Percentiles rank a stretch among this genome's conserved stretches.
Conservation (phyloP, 2,113 vertebrate species). For the Labeo catla region DNA sequence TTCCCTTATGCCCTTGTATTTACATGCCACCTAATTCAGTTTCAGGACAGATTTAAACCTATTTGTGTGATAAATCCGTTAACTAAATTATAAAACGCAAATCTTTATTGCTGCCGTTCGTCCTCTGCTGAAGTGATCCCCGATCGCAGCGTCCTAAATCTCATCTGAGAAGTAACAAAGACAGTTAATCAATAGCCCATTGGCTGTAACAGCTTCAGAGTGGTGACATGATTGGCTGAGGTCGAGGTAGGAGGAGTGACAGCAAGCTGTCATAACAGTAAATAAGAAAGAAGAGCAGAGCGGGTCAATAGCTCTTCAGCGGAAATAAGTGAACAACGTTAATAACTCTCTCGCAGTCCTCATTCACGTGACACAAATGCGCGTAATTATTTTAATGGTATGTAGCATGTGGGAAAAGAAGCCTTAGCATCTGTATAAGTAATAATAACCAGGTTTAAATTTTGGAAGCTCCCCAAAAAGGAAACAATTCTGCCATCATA, state of each 20-base stretch:
- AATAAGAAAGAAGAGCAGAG: conserved; percentile 45
- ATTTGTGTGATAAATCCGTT: conserved; percentile 41
- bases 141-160: conserved; percentile 38
- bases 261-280: conserved; percentile 52
- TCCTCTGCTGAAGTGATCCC: conserved; percentile 30
- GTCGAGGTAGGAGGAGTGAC: conserved; percentile 42
- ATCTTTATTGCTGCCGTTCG: conserved; percentile 42
- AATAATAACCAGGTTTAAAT: not conserved
- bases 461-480: not conserved
- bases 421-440: not conserved
- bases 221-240: conserved; percentile 50
- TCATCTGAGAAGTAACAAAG: conserved; percentile 55
- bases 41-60: conserved; percentile 12
- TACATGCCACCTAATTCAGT: not conserved
- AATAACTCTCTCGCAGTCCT: conserved; percentile 35
- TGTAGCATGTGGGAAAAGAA: not conserved
- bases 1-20: not conserved
- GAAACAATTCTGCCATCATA: not conserved
- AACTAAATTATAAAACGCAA: conserved; percentile 46
- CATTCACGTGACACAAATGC: conserved; percentile 19
- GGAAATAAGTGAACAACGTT: conserved; percentile 50
- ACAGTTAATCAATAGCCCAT: conserved; percentile 60
- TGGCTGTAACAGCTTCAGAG: conserved; percentile 39
- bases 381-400: not conserved
- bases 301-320: conserved; percentile 50